Conservation (phyloP, 2,113 vertebrate genomes). For the Petrocephalus zakoni region DNA sequence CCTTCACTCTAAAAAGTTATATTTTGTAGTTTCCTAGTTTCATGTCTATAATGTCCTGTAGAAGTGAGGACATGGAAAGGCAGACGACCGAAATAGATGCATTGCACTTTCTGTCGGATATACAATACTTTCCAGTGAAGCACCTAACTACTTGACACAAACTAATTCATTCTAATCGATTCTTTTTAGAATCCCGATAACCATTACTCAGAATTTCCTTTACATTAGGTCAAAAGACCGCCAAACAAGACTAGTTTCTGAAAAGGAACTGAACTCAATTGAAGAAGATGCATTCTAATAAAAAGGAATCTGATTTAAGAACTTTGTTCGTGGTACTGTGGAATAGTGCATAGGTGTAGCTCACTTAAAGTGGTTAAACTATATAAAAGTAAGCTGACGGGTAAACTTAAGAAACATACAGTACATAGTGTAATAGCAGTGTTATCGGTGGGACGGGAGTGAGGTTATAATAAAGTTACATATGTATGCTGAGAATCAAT, state of each 20-base stretch:
- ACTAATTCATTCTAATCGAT: background rate
- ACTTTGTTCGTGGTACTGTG: background rate
- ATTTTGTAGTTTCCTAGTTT: background rate
- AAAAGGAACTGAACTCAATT: background rate
- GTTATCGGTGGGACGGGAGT: background rate
- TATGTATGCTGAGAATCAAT: background rate
- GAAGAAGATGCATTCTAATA: background rate
- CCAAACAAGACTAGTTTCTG: background rate
- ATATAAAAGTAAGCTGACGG: background rate
- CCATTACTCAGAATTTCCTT: background rate
- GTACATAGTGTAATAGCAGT: background rate
- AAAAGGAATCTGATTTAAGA: background rate
- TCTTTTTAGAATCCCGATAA: background rate
- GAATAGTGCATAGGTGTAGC: background rate
- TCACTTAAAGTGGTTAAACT: background rate
- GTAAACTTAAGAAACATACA: background rate
- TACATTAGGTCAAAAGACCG: background rate
- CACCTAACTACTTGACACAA: background rate
- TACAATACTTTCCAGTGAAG: background rate
- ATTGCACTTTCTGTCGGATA: background rate
- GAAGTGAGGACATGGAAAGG: background rate
- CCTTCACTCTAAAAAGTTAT: background rate
- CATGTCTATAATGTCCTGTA: background rate
- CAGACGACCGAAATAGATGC: background rate
- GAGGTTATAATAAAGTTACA: background rate